Base-by-base conservation (phyloP, 30 jellyfish, hydroid and myxozoan species). In the Hydra vulgaris region DNA sequence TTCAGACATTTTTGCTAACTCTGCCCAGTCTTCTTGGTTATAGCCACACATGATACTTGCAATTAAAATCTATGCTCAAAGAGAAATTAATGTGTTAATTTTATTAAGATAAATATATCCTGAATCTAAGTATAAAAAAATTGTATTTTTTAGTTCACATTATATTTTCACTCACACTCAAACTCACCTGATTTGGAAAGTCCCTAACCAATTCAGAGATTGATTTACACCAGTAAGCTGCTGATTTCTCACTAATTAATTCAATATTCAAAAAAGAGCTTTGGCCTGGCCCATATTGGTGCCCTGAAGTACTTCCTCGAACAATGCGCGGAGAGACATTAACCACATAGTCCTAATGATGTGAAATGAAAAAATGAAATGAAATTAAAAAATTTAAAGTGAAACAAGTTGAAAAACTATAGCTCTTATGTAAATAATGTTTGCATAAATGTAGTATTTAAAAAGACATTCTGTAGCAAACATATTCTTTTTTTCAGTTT, bases 21-120 rank as follows among this genome's bases (percentile, higher is more conserved):
- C 89, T 17, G 92, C 68, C 98, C 98, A 91, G 53, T 91, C 98
- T 70, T 91, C 96, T 72, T 87, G 79, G 8, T 95, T 81, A 72
- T 86, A 91, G 1, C 96, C 96, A 75, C 98, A 91, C 98, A 91
- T 91, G 27, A 91, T 91, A 71, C 96, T 86, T 1, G 96, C 98
- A 91, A 91, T 91, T 75, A 91, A 25, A 18, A 91, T 88, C 98
- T 91, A 40, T n/a, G 17, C 21, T 18, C 24, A 56, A 56, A 56
- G n/a, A n/a, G n/a, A n/a, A n/a, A n/a, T n/a, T n/a, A n/a, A n/a
- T n/a, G n/a, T n/a, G n/a, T n/a, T n/a, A n/a, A n/a, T n/a, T n/a
- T n/a, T n/a, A n/a, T n/a, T 15, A 21, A n/a, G n/a, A n/a, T n/a
- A n/a, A 56, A 17, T 56, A 56, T 56, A n/a, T 17, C n/a, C 17